Evolutionary conservation across 2,797 vertebrate species (phyloP).

Genomic region (Thunnus albacares): DNA sequence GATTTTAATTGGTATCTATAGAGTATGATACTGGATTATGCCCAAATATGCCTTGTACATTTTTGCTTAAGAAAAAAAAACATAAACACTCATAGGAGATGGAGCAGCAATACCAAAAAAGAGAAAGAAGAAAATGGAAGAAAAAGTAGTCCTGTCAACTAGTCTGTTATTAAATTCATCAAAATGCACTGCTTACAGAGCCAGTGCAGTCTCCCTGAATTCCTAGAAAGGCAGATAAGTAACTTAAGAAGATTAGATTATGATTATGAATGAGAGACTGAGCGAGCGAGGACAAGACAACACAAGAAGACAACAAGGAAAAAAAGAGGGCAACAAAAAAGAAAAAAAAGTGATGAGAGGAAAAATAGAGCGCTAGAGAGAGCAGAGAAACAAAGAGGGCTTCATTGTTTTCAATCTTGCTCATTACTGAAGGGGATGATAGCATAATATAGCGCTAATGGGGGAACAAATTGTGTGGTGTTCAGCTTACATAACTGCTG

Average conservation of each 20-base stretch:
- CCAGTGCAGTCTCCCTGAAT: constrained; percentile 20
- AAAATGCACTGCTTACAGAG: constrained; percentile 22
- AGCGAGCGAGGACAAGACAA: constrained; percentile 29
- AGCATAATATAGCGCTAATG: constrained; percentile 80
- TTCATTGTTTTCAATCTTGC: constrained; percentile 62
- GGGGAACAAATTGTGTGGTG: constrained; percentile 78
- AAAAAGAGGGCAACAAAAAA: constrained; percentile 23
- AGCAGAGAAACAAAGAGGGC: constrained; percentile 60
- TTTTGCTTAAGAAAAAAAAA: not conserved
- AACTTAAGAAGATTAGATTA: constrained; percentile 41
- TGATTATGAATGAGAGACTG: constrained; percentile 24
- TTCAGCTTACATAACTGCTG: constrained; percentile 79
- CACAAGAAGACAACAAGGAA: constrained; percentile 9
- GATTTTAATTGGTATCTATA: not conserved
- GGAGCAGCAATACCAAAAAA: not conserved
- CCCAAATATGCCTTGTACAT: not conserved
- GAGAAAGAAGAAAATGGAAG: constrained; percentile 1
- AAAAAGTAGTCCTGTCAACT: constrained; percentile 8
- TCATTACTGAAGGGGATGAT: constrained; percentile 78
- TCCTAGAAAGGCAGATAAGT: constrained; percentile 45
- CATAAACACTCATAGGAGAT: not conserved
- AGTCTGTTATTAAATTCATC: constrained; percentile 21
- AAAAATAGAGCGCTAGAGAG: constrained; percentile 34
- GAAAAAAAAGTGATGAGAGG: constrained; percentile 48
- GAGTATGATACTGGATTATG: not conserved